These are phyloP conservation scores for Lepidurus packardi DNA, from an alignment of 1,140 invertebrate genomes.

Conservation along the genomic window DNA sequence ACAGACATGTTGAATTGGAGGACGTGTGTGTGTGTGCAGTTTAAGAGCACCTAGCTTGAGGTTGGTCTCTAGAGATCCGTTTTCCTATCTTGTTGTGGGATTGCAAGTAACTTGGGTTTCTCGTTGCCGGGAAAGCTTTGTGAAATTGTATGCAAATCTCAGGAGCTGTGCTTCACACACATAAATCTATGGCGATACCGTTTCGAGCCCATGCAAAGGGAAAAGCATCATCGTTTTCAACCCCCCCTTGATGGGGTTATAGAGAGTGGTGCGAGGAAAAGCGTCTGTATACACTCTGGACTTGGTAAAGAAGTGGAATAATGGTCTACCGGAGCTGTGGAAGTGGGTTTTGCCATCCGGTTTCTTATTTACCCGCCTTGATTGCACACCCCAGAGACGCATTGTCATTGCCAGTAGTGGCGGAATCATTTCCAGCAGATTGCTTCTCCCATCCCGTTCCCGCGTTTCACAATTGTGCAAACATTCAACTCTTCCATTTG, in stretches of 20 bases:
- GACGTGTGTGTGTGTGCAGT: background rate
- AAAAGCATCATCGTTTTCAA: slow-evolving; percentile 8
- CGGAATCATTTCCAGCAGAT: slow-evolving; percentile 14
- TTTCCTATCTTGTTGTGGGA: slow-evolving; percentile 13
- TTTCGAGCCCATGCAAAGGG: background rate
- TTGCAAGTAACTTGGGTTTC: background rate
- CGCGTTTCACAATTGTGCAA: slow-evolving; percentile 18
- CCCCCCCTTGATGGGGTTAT: background rate
- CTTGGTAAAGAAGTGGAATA: background rate
- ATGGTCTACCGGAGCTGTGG: background rate
- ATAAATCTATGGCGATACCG: slow-evolving; percentile 5
- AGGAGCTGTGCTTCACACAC: background rate
- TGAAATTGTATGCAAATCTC: background rate
- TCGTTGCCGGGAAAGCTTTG: background rate
- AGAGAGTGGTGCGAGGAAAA: background rate
- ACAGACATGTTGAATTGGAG: background rate
- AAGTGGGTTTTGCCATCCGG: slow-evolving; percentile 17
- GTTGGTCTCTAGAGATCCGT: background rate
- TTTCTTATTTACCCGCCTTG: slow-evolving; percentile 16
- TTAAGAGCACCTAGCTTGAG: slow-evolving; percentile 1
- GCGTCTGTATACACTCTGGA: background rate
- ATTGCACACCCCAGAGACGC: slow-evolving; percentile 4
- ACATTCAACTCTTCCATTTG: slow-evolving; percentile 16
- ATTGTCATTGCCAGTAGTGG: slow-evolving; percentile 18
- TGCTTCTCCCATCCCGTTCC: slow-evolving; percentile 14